Evolutionary conservation across 2,888 invertebrate species (phyloP).

Genomic region (Lasioglossum calceatum): DNA sequence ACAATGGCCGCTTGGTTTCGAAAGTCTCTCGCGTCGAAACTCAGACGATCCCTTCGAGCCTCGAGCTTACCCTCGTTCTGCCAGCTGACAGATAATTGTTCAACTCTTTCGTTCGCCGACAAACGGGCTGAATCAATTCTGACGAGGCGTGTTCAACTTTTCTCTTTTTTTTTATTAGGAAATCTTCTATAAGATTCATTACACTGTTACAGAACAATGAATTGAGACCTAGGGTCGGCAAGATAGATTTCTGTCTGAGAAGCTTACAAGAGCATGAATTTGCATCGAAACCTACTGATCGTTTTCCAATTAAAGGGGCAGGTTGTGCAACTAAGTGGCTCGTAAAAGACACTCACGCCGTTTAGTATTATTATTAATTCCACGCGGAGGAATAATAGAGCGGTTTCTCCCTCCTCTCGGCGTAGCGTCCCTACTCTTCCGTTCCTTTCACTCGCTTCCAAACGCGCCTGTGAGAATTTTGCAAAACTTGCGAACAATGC

Average conservation of each 20-base stretch:
- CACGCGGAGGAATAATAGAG: conserved; percentile 54
- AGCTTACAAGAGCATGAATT: not conserved
- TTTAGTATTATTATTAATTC: conserved; percentile 56
- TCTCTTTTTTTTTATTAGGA: too few relatives aligned
- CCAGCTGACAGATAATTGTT: conserved; percentile 44
- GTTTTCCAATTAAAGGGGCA: conserved; percentile 13
- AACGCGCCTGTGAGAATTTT: conserved; percentile 31
- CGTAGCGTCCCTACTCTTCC: conserved; percentile 33
- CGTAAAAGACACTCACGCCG: conserved; percentile 22
- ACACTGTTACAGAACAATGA: not conserved
- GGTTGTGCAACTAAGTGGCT: conserved; percentile 55
- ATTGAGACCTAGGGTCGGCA: not conserved
- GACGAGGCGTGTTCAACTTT: too few relatives aligned
- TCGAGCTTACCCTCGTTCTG: conserved; percentile 62
- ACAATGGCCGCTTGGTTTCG: conserved; percentile 78
- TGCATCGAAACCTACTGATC: not conserved
- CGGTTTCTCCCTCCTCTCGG: conserved; percentile 45
- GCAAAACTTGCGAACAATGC: conserved; percentile 11
- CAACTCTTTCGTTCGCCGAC: conserved; percentile 41
- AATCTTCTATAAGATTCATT: too few relatives aligned
- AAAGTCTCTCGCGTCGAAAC: conserved; percentile 69
- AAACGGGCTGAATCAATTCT: not conserved
- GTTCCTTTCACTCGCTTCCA: conserved; percentile 56
- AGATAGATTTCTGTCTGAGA: not conserved
- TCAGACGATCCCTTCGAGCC: conserved; percentile 32